Evolutionary conservation across 2,888 invertebrate genomes (phyloP).

Genomic region (Rhogogaster chlorosoma): DNA sequence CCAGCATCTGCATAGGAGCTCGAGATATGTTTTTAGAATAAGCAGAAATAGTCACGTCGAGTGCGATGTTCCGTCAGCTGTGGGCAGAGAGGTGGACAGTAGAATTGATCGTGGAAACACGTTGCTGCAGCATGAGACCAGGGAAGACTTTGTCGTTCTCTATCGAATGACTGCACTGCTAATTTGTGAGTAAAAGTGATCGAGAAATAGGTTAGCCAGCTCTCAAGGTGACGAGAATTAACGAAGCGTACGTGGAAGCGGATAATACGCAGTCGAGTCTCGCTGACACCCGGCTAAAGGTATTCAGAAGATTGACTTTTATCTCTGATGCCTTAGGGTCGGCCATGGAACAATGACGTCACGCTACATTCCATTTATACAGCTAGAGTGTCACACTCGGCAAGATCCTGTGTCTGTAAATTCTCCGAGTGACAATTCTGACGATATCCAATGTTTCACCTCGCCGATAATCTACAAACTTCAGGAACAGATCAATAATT

Average conservation of each 20-base stretch:
- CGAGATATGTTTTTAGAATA: constrained; percentile 68
- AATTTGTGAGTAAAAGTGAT: constrained; percentile 44
- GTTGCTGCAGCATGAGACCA: background rate
- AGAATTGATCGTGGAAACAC: background rate
- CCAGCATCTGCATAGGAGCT: background rate
- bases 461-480: background rate
- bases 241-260: constrained; percentile 35
- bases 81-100: constrained; percentile 1
- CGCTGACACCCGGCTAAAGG: constrained; percentile 31
- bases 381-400: constrained; percentile 19
- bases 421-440: constrained; percentile 8
- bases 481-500: background rate
- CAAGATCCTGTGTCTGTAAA: constrained; percentile 8
- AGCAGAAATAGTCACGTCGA: constrained; percentile 62
- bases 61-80: constrained; percentile 65
- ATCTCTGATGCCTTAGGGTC: constrained; percentile 47
- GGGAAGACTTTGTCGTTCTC: background rate
- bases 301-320: constrained; percentile 47
- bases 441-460: background rate
- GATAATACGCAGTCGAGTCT: constrained; percentile 12
- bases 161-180: constrained; percentile 3
- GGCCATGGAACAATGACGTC: constrained; percentile 48
- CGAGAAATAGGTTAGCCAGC: constrained; percentile 38
- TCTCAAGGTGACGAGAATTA: constrained; percentile 39
- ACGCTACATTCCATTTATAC: constrained; percentile 38